These are phyloP conservation scores for Heliconius hortense DNA, from an alignment of 2,888 invertebrate genomes.

Conservation along the genomic window DNA sequence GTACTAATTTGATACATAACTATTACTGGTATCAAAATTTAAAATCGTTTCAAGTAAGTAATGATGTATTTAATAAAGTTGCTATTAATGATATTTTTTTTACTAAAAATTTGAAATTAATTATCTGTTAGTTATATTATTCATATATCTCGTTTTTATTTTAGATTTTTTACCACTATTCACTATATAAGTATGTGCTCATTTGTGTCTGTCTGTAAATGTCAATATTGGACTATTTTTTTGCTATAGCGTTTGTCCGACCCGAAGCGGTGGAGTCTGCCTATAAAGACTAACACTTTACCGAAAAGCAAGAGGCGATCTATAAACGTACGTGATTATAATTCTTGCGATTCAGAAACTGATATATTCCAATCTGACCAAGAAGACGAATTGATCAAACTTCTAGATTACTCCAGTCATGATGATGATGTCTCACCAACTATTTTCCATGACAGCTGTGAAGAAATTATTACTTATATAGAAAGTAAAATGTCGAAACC, in stretches of 20 bases:
- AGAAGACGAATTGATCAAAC: conserved; percentile 88
- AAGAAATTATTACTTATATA: conserved; percentile 70
- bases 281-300: conserved; percentile 62
- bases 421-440: conserved; percentile 81
- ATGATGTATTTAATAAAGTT: not conserved
- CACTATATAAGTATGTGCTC: conserved; percentile 20
- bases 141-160: conserved; percentile 16
- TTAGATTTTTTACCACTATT: conserved; percentile 21
- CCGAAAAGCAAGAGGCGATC: conserved; percentile 62
- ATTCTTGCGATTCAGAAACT: conserved; percentile 85
- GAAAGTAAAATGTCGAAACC: conserved; percentile 62
- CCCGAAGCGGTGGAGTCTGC: conserved; percentile 76
- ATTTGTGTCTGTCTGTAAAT: conserved; percentile 43
- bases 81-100: not conserved
- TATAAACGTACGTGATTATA: conserved; percentile 60
- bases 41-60: not conserved
- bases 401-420: conserved; percentile 86
- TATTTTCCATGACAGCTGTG: conserved; percentile 74
- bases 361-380: conserved; percentile 90
- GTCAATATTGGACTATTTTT: conserved; percentile 59
- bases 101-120: not conserved
- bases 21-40: not conserved
- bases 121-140: conserved; percentile 11
- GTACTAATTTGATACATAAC: not conserved
- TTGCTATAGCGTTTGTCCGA: conserved; percentile 69